Conservation (phyloP, 2,113 vertebrate genomes). For the Numenius arquata region DNA sequence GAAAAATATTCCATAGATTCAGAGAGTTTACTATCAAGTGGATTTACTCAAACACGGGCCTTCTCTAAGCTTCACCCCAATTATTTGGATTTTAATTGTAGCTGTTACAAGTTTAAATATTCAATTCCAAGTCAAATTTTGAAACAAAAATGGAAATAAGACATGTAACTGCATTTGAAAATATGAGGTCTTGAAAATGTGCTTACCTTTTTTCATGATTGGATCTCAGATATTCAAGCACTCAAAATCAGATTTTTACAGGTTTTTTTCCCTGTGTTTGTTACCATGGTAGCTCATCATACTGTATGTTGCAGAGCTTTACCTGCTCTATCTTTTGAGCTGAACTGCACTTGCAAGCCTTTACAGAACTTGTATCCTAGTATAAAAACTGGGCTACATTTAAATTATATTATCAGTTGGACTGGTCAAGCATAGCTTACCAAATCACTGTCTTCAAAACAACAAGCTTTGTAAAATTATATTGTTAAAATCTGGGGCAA, state of each 20-base stretch:
- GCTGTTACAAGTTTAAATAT: not conserved
- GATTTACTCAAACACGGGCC: not conserved
- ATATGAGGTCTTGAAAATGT: not conserved
- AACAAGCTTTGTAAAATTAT: not conserved
- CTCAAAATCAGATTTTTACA: not conserved
- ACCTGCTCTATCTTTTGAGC: not conserved
- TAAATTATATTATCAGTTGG: not conserved
- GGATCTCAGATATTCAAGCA: not conserved
- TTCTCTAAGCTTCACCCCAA: not conserved
- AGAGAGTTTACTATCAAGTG: not conserved
- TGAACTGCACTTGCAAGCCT: not conserved
- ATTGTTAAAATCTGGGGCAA: not conserved
- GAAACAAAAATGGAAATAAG: not conserved
- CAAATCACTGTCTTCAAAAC: not conserved
- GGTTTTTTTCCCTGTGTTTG: not conserved
- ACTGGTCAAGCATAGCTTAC: not conserved
- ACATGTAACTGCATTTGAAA: not conserved
- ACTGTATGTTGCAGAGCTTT: not conserved
- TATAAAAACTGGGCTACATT: not conserved
- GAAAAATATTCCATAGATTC: not conserved
- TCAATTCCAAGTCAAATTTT: not conserved
- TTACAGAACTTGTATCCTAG: not conserved
- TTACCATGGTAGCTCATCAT: not conserved
- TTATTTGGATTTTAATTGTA: not conserved
- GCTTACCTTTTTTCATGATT: not conserved